Conservation (phyloP, 2,888 invertebrate species). For the Netelia melanura region DNA sequence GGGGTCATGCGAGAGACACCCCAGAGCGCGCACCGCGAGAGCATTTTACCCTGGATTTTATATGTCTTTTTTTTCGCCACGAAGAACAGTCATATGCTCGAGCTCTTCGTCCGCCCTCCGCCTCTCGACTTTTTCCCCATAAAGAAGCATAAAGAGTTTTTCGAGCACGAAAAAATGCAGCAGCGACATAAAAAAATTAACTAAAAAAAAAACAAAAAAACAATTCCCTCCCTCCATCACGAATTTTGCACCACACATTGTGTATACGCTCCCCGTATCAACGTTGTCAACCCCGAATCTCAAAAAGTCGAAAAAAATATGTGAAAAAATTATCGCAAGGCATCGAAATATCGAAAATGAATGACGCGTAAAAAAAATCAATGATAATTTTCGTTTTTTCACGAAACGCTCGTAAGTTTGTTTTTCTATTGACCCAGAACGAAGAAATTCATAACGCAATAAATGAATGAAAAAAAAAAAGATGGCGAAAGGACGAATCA, state of each 20-base stretch:
- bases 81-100: slow-evolving; percentile 78
- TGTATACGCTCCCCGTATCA: background rate
- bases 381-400: background rate
- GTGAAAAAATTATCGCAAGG: background rate
- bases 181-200: background rate
- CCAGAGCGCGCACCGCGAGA: slow-evolving; percentile 56
- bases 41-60: slow-evolving; percentile 76
- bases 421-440: background rate
- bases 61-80: slow-evolving; percentile 76
- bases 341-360: background rate
- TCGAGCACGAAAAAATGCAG: slow-evolving; percentile 37
- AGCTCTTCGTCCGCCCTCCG: background rate
- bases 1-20: slow-evolving; percentile 78
- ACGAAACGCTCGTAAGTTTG: background rate
- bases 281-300: background rate
- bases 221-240: background rate
- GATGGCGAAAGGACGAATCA: slow-evolving; percentile 73
- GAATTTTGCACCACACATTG: background rate
- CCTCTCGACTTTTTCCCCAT: slow-evolving; percentile 51
- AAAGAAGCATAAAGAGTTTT: slow-evolving; percentile 60
- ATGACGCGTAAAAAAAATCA: background rate
- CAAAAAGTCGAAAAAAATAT: background rate
- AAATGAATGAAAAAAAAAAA: slow-evolving; percentile 76
- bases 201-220: background rate
- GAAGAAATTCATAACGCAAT: slow-evolving; percentile 72